phyloP scores from a whole-genome alignment of 1,140 invertebrate species.

The Leguminivora glycinivorella region DNA sequence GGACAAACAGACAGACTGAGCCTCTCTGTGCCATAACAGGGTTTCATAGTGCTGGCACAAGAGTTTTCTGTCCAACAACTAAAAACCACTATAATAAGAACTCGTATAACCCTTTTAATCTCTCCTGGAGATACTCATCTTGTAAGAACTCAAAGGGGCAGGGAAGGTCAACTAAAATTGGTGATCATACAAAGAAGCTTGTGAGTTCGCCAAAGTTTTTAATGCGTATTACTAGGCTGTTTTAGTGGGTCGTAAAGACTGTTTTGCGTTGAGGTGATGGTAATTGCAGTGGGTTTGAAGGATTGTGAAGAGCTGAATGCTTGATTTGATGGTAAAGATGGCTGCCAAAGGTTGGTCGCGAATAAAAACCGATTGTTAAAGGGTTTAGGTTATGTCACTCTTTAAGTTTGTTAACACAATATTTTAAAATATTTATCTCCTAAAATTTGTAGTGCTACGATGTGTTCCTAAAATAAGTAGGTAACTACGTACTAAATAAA shows the following conservation, averaged over 20 bases:
- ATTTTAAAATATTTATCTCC: no score
- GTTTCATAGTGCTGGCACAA: conserved; percentile 64
- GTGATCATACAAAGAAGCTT: conserved; percentile 64
- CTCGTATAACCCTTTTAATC: conserved; percentile 34
- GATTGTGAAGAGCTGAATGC: conserved; percentile 59
- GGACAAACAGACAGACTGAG: conserved; percentile 55
- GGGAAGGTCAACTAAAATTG: conserved; percentile 50
- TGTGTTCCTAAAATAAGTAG: no score
- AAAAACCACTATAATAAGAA: conserved; percentile 44
- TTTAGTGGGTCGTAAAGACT: conserved; percentile 37
- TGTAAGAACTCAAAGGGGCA: conserved; percentile 40
- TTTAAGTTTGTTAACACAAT: no score
- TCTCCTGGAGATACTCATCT: conserved; percentile 33
- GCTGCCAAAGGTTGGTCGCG: conserved; percentile 36
- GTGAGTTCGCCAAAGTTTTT: conserved; percentile 52
- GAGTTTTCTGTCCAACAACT: conserved; percentile 61
- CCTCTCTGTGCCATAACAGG: conserved; percentile 68
- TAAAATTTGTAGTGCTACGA: no score
- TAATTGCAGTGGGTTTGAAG: conserved; percentile 54
- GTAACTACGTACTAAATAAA: no score
- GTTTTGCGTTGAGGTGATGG: conserved; percentile 39
- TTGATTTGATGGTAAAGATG: conserved; percentile 53
- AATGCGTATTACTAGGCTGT: conserved; percentile 41
- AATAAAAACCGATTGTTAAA: conserved; percentile 20
- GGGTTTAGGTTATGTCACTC: neutral